Base-by-base conservation (phyloP, 2,797 vertebrate species). In the Austrolebias charrua region DNA sequence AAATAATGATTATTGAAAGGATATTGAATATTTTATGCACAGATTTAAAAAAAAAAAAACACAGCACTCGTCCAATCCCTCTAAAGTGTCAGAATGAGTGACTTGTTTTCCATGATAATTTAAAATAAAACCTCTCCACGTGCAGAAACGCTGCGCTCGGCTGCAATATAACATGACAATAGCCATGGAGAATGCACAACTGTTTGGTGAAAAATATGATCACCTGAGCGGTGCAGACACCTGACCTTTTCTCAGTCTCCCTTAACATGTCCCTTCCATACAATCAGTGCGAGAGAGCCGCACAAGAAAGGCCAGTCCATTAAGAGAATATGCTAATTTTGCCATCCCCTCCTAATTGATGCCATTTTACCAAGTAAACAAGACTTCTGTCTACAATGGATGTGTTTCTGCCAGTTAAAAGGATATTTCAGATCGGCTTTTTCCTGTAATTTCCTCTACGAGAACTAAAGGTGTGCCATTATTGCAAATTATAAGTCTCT, bases 401-500 rank as follows among this genome's bases (percentile, higher is more conserved):
- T 86, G 88, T 91, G 92, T 94, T 91, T 93, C 89, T 90, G 91
- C 82, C 80, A 60, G 92, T 90, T 92, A 88, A 92, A 92, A 92
- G 91, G 90, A 88, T 87, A 90, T 88, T 86, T 92, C 91, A 92
- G 85, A 89, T 87, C 90, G 79, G 84, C 85, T 92, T 93, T 93
- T 89, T 83, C 84, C 88, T 87, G 91, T 93, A 92, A 95, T 95
- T 94, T 92, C 86, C 92, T 91, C 86, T 78, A 84, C 53, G 71
- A 90, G 86, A 90, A 86, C 92, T 94, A 93, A 91, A 92, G 94
- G 91, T 91, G 87, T 86, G 79, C 93, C 91, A 94, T 96, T 97
- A 97, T 94, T 95, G 94, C 93, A 95, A 95, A 97, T 95, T 93
- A 93, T 83, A 93, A 90, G 84, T 86, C 94, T 91, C 91, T 93